Percentiles rank a stretch among this genome's conserved stretches.
phyloP scores from a whole-genome alignment of 1,140 invertebrate genomes.

The Zophobas morio region DNA sequence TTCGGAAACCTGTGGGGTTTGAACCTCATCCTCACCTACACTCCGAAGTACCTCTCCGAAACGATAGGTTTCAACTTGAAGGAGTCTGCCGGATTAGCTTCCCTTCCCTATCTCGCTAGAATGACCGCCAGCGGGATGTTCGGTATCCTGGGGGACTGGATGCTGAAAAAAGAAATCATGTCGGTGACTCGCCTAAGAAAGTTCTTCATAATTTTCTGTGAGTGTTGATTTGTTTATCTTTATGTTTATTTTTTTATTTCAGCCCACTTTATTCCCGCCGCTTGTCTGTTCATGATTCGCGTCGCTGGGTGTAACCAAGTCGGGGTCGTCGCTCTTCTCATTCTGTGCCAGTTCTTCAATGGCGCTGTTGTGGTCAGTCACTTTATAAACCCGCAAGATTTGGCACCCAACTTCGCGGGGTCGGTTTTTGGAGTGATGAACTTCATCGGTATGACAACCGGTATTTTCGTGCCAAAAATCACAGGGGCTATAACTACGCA shows the following conservation, averaged over 20 bases:
- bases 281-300: no score
- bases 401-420: no score
- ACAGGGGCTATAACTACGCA: not conserved
- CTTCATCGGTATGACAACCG: slow-evolving; percentile 4
- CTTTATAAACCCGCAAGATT: no score
- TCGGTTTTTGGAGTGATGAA: not conserved
- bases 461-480: slow-evolving; percentile 15
- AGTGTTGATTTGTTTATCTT: slow-evolving; percentile 47
- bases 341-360: no score
- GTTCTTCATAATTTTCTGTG: slow-evolving; percentile 80
- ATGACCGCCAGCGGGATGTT: slow-evolving; percentile 76
- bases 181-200: slow-evolving; percentile 77
- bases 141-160: slow-evolving; percentile 76
- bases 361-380: no score
- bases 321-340: no score
- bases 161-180: slow-evolving; percentile 72
- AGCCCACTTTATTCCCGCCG: no score
- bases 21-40: slow-evolving; percentile 86
- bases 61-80: slow-evolving; percentile 87
- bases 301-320: no score
- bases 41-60: slow-evolving; percentile 84
- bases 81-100: slow-evolving; percentile 77
- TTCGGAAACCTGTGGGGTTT: slow-evolving; percentile 84
- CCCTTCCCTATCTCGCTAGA: slow-evolving; percentile 78
- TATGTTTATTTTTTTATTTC: no score